phyloP scores from a whole-genome alignment of 2,797 vertebrate genomes.

The Lepus townsendii region DNA sequence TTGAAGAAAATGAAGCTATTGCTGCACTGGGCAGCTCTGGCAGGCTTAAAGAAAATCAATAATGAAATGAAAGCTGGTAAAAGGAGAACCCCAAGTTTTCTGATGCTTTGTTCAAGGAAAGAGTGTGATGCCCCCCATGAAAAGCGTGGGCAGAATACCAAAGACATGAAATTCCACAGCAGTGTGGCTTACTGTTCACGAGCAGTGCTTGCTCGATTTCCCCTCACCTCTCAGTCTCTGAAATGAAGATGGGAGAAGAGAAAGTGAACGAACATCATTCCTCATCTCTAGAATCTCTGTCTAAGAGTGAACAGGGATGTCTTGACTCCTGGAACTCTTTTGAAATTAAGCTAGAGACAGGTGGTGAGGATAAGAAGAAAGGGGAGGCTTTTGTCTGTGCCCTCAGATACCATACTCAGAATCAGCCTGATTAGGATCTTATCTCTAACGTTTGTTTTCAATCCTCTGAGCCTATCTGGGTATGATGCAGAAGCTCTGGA shows the following conservation, averaged over 20 bases:
- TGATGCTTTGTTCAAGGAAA: constrained; percentile 43
- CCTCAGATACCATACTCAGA: background rate
- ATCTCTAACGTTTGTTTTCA: constrained; percentile 35
- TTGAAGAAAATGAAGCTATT: constrained; percentile 51
- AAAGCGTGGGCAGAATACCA: background rate
- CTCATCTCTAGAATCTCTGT: background rate
- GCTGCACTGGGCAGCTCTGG: background rate
- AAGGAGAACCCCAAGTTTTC: constrained; percentile 44
- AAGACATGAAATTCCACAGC: background rate
- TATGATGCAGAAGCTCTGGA: background rate
- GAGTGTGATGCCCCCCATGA: background rate
- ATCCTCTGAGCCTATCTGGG: background rate
- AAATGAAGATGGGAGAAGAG: background rate
- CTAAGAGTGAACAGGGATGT: background rate
- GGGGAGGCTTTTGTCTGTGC: background rate
- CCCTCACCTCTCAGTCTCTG: background rate
- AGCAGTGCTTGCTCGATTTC: background rate
- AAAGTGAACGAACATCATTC: background rate
- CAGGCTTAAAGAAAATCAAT: constrained; percentile 71
- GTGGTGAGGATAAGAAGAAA: background rate
- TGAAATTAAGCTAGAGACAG: background rate
- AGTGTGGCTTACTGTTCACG: background rate
- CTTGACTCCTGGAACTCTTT: background rate
- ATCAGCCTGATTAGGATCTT: background rate
- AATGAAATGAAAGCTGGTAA: constrained; percentile 69